These are phyloP conservation scores for Diorhabda elongata DNA, from an alignment of 1,140 invertebrate genomes.

Conservation along the genomic window DNA sequence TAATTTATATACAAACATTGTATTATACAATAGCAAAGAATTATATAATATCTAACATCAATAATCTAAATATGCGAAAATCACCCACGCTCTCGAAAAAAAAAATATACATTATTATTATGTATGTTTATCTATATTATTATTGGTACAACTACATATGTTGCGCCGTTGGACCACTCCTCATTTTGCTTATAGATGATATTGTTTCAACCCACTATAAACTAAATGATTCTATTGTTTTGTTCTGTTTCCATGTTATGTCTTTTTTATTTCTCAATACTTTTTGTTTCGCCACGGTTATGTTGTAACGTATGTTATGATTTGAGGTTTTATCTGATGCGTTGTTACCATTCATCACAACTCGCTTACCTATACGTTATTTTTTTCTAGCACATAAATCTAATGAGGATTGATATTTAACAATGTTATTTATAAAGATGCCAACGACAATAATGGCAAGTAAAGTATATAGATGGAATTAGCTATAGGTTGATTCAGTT, in stretches of 20 bases:
- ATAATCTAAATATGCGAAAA: conserved; percentile 20
- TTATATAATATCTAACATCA: conserved; percentile 4
- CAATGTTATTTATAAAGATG: too few species aligned
- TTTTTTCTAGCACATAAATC: too few species aligned
- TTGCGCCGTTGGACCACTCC: conserved; percentile 17
- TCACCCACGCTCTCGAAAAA: conserved; percentile 19
- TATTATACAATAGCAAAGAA: conserved; percentile 1
- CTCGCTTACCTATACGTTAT: too few species aligned
- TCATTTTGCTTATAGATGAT: conserved; percentile 15
- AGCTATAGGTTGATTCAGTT: too few species aligned
- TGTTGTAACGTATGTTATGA: not conserved
- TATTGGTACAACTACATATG: conserved; percentile 21
- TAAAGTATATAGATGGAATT: too few species aligned
- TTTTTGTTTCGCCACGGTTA: conserved; percentile 2
- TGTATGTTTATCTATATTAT: conserved; percentile 24
- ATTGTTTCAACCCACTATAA: conserved; percentile 20
- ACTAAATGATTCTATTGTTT: conserved; percentile 15
- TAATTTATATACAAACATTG: not conserved
- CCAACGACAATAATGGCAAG: too few species aligned
- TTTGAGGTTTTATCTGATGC: not conserved
- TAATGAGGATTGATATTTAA: too few species aligned
- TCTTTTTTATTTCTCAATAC: not conserved
- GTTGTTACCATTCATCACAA: not conserved
- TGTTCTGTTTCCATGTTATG: conserved; percentile 2
- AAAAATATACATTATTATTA: conserved; percentile 24